Evolutionary conservation across 2,888 invertebrate species (phyloP).

Genomic region (Zygothrica quintamaculata): DNA sequence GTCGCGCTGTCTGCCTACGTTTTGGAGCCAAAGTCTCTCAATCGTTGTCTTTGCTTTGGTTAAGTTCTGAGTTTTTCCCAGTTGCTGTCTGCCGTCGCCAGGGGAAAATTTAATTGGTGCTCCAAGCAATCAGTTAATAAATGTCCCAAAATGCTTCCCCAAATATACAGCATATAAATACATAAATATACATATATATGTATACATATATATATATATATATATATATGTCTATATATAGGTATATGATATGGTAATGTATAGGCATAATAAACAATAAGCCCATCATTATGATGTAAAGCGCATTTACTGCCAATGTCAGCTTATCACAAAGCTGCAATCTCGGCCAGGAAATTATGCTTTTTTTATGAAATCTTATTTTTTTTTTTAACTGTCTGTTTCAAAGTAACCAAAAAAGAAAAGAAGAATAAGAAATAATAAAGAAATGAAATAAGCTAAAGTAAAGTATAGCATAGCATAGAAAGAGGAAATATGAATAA

Average conservation of each 20-base stretch:
- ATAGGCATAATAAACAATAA: constrained; percentile 71
- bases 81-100: constrained; percentile 27
- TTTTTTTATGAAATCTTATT: constrained; percentile 66
- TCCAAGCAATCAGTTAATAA: constrained; percentile 61
- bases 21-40: constrained; percentile 13
- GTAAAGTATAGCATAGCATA: too few relatives aligned
- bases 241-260: not conserved
- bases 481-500: not conserved
- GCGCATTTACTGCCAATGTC: constrained; percentile 41
- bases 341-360: constrained; percentile 82
- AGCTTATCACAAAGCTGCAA: constrained; percentile 66
- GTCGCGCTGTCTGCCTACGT: constrained; percentile 59
- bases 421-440: too few relatives aligned
- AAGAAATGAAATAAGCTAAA: too few relatives aligned
- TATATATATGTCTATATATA: not conserved
- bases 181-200: constrained; percentile 9
- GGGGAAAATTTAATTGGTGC: constrained; percentile 73
- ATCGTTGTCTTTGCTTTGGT: constrained; percentile 62
- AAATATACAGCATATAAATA: constrained; percentile 29
- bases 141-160: constrained; percentile 38
- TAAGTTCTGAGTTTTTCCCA: constrained; percentile 50
- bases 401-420: too few relatives aligned
- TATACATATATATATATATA: constrained; percentile 5
- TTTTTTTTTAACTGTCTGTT: constrained; percentile 26
- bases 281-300: constrained; percentile 74